phyloP scores from a whole-genome alignment of 2,888 invertebrate species.

The Cantharis flavilabris region DNA sequence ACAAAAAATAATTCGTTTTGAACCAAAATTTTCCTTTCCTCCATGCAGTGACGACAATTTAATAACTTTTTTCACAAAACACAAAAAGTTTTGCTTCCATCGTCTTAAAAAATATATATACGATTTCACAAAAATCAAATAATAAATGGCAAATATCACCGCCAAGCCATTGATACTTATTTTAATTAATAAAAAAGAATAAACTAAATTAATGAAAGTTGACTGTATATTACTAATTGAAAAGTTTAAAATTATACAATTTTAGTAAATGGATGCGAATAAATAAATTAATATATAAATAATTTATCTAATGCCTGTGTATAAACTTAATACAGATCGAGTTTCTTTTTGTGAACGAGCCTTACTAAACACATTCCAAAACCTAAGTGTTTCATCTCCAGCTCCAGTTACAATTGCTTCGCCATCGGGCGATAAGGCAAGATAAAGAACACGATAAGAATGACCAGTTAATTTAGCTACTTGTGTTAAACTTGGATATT shows the following conservation, averaged over 20 bases:
- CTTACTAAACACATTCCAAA: slow-evolving; percentile 99
- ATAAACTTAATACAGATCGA: slow-evolving; percentile 90
- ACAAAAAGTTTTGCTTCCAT: neutral
- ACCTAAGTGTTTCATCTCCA: slow-evolving; percentile 95
- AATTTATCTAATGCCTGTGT: slow-evolving; percentile 80
- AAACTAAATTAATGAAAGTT: neutral
- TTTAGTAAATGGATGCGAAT: neutral
- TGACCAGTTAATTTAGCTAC: slow-evolving; percentile 97
- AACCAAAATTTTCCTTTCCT: too few species aligned
- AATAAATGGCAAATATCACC: neutral
- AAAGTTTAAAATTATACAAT: neutral
- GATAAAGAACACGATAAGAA: slow-evolving; percentile 91
- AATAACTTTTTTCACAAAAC: neutral
- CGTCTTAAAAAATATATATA: neutral
- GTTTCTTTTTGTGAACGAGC: slow-evolving; percentile 93
- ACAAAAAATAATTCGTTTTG: too few species aligned
- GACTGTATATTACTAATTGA: neutral
- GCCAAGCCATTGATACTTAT: neutral
- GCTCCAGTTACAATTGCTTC: slow-evolving; percentile 99
- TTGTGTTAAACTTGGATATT: slow-evolving; percentile 95
- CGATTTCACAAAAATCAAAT: neutral
- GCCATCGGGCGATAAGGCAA: slow-evolving; percentile 97
- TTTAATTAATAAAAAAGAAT: too few species aligned
- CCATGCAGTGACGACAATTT: neutral
- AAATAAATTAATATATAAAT: neutral